Percentiles rank a stretch among this genome's conserved stretches.
These are phyloP conservation scores for Aplochiton taeniatus DNA, from an alignment of 2,797 vertebrate species.

Conservation along the genomic window DNA sequence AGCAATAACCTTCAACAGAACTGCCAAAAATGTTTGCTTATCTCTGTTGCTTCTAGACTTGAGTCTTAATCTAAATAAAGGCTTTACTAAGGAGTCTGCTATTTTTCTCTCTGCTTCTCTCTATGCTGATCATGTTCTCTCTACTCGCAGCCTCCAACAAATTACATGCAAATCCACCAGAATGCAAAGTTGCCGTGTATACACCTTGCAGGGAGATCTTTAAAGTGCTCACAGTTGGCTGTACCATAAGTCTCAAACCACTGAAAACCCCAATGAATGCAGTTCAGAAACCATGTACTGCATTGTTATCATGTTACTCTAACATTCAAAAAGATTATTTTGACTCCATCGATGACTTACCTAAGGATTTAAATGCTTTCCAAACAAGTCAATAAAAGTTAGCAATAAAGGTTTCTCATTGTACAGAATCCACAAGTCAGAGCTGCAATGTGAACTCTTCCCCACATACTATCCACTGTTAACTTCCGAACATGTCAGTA, in stretches of 20 bases:
- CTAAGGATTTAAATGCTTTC: conserved; percentile 41
- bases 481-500: conserved; percentile 74
- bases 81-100: conserved; percentile 53
- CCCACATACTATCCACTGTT: conserved; percentile 62
- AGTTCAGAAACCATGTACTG: no score
- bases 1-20: neutral
- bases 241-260: no score
- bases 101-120: conserved; percentile 62
- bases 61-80: conserved; percentile 48
- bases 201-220: neutral
- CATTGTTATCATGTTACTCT: neutral
- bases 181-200: conserved; percentile 46
- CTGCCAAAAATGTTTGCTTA: conserved; percentile 28
- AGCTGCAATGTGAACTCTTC: conserved; percentile 47
- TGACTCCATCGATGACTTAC: conserved; percentile 58
- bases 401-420: conserved; percentile 11
- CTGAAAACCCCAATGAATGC: no score
- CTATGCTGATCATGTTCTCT: conserved; percentile 67
- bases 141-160: conserved; percentile 47
- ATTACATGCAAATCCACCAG: conserved; percentile 63
- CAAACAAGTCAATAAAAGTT: conserved; percentile 22
- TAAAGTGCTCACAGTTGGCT: neutral
- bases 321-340: conserved; percentile 12
- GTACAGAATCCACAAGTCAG: conserved; percentile 48
- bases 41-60: conserved; percentile 34